Conservation (phyloP, 2,888 invertebrate species). For the Mycalesis mineus region DNA sequence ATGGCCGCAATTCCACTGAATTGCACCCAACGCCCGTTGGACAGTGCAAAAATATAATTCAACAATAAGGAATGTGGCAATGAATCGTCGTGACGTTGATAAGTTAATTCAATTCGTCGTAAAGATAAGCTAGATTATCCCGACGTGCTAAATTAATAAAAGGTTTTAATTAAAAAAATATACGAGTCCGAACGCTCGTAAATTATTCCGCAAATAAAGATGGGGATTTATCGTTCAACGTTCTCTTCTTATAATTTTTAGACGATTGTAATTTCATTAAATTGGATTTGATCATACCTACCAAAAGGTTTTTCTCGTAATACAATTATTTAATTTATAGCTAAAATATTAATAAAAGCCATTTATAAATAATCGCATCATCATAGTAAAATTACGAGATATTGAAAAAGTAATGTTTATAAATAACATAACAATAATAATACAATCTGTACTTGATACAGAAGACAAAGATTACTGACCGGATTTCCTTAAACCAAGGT, state of each 20-base stretch:
- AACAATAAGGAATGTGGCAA: conserved; percentile 12
- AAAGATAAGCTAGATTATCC: conserved; percentile 5
- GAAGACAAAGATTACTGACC: no score
- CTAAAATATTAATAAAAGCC: no score
- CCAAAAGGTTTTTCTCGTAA: no score
- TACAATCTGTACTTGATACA: no score
- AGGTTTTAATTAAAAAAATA: conserved; percentile 10
- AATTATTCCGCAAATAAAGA: background rate
- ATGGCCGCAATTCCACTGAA: conserved; percentile 15
- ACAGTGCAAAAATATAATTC: conserved; percentile 6
- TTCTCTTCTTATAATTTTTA: background rate
- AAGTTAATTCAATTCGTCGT: conserved; percentile 14
- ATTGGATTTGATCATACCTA: background rate
- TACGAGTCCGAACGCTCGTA: background rate
- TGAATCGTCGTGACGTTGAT: conserved; percentile 16
- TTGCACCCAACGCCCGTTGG: conserved; percentile 3
- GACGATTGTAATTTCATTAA: background rate
- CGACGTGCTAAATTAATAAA: conserved; percentile 6
- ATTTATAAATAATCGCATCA: no score
- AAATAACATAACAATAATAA: no score
- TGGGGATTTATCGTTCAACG: background rate
- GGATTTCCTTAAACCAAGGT: no score
- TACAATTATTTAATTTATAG: no score
- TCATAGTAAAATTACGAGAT: no score
- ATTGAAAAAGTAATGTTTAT: no score